Evolutionary conservation across 2,113 vertebrate genomes (phyloP).

Genomic region (Ceratotherium simum): DNA sequence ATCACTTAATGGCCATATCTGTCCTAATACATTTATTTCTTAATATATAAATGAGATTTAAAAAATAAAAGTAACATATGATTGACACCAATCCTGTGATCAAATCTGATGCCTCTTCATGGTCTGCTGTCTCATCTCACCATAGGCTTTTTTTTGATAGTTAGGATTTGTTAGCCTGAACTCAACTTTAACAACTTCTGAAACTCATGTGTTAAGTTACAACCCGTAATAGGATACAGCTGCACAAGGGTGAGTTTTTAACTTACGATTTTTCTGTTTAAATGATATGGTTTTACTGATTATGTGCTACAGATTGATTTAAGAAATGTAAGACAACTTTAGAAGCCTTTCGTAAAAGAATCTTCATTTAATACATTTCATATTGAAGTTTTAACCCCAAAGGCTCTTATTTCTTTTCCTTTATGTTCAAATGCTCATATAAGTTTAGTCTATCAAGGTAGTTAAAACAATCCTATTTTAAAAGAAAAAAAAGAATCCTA

Average conservation of each 20-base stretch:
- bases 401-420: constrained; percentile 78
- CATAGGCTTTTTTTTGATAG: constrained; percentile 68
- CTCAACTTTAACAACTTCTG: constrained; percentile 85
- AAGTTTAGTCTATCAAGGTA: constrained; percentile 73
- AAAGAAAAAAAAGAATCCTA: constrained; percentile 56
- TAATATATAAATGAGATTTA: constrained; percentile 49
- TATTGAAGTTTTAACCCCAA: constrained; percentile 82
- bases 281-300: constrained; percentile 87
- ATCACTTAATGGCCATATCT: neutral
- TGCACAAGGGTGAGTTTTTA: constrained; percentile 83
- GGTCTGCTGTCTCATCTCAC: constrained; percentile 59
- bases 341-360: constrained; percentile 85
- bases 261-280: constrained; percentile 87
- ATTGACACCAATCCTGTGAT: constrained; percentile 9
- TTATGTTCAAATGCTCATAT: constrained; percentile 64
- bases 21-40: constrained; percentile 35
- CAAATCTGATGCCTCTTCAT: constrained; percentile 17
- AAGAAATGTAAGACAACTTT: constrained; percentile 87
- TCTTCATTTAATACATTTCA: constrained; percentile 83
- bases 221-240: constrained; percentile 85
- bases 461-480: constrained; percentile 76
- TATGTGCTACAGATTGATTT: constrained; percentile 87
- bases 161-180: constrained; percentile 81
- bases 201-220: constrained; percentile 86
- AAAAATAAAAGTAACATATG: constrained; percentile 50